Evolutionary conservation across 2,113 vertebrate species (phyloP).

Genomic region (Bubo bubo): DNA sequence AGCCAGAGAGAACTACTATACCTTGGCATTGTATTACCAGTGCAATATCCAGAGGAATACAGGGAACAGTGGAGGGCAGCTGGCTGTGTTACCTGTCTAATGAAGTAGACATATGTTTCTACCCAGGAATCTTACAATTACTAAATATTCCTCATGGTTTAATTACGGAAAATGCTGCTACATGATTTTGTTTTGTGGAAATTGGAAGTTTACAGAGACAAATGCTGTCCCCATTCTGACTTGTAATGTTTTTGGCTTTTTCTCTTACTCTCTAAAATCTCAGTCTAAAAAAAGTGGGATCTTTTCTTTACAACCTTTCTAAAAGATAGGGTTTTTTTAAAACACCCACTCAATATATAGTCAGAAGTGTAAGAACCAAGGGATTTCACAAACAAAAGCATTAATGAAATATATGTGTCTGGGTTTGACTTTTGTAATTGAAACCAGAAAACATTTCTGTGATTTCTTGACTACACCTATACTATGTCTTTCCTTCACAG

Average conservation of each 20-base stretch:
- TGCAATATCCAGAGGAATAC: neutral
- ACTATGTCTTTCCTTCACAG: neutral
- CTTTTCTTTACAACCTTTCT: neutral
- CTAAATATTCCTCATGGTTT: neutral
- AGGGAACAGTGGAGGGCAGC: neutral
- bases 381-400: neutral
- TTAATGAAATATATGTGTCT: neutral
- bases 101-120: neutral
- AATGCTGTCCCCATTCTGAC: neutral
- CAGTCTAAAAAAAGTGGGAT: neutral
- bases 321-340: neutral
- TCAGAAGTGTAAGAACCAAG: neutral
- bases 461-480: neutral
- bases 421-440: neutral
- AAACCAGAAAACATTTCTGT: neutral
- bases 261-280: neutral
- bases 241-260: neutral
- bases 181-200: neutral
- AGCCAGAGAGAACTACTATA: neutral
- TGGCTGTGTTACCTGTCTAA: neutral
- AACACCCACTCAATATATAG: neutral
- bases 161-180: neutral
- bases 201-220: neutral
- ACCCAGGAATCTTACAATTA: neutral
- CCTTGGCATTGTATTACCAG: neutral